A percentile compares a stretch with the other conserved stretches of the same genome.
Conservation (phyloP, 1,140 invertebrate species). For the Drosophila ironensis region DNA sequence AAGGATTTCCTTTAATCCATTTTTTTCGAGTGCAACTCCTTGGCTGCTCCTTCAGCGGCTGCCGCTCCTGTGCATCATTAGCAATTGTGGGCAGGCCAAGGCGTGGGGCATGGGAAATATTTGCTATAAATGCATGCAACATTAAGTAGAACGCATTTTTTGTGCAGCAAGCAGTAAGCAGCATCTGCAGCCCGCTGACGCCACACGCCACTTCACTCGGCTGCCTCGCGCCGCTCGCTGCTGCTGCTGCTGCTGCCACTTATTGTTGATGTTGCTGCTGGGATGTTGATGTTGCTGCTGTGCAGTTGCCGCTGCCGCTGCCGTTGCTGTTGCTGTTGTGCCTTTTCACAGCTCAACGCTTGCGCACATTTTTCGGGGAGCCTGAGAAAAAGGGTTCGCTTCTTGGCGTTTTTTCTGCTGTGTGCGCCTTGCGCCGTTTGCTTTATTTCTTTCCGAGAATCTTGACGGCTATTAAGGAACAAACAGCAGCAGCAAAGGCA, state of each 20-base stretch:
- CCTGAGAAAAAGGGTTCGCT: slow-evolving; percentile 61
- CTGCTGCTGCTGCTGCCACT: slow-evolving; percentile 37
- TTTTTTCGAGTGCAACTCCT: slow-evolving; percentile 20
- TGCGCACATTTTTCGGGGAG: slow-evolving; percentile 60
- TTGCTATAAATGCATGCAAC: slow-evolving; percentile 80
- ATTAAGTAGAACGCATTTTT: slow-evolving; percentile 80
- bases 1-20: not conserved
- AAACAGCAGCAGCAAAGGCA: slow-evolving; percentile 25
- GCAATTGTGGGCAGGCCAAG: slow-evolving; percentile 67
- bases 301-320: slow-evolving; percentile 15
- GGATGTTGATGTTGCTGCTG: slow-evolving; percentile 1
- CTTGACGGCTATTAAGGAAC: slow-evolving; percentile 75
- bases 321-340: slow-evolving; percentile 38
- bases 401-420: slow-evolving; percentile 5
- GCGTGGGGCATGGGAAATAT: slow-evolving; percentile 74
- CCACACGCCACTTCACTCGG: slow-evolving; percentile 77
- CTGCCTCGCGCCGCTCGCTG: slow-evolving; percentile 50
- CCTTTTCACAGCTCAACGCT: slow-evolving; percentile 80
- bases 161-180: slow-evolving; percentile 20
- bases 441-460: slow-evolving; percentile 72
- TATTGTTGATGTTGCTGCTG: slow-evolving; percentile 23
- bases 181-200: slow-evolving; percentile 68
- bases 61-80: slow-evolving; percentile 67
- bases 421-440: slow-evolving; percentile 37
- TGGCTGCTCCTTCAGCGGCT: slow-evolving; percentile 15